Evolutionary conservation across 2,113 vertebrate genomes (phyloP).

Genomic region (Burhinus bistriatus): DNA sequence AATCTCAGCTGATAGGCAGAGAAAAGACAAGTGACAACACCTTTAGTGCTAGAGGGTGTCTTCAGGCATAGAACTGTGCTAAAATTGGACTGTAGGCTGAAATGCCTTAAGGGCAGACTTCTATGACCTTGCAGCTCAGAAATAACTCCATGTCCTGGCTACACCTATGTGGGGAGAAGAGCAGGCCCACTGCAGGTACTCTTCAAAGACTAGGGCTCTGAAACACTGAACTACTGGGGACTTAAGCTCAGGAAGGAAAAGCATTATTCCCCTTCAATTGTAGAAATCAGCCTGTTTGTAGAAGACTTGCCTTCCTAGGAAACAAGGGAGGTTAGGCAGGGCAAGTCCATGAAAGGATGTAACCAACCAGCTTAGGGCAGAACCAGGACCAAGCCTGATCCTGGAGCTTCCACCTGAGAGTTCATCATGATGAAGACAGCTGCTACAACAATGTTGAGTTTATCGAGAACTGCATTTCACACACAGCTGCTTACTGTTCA

Average conservation of each 20-base stretch:
- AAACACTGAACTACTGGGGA: not conserved
- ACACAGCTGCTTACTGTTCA: not conserved
- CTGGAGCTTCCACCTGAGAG: not conserved
- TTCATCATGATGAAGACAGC: not conserved
- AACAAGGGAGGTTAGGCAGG: not conserved
- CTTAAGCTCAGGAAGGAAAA: not conserved
- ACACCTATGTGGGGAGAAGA: not conserved
- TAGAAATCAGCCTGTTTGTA: not conserved
- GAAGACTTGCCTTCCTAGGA: not conserved
- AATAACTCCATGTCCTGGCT: not conserved
- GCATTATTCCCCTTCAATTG: not conserved
- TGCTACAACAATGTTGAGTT: not conserved
- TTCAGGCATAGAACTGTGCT: not conserved
- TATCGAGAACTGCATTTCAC: not conserved
- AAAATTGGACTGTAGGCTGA: not conserved
- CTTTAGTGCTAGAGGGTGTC: not conserved
- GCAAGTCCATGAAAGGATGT: not conserved
- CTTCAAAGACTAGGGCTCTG: not conserved
- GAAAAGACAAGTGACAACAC: not conserved
- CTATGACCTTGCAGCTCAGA: not conserved
- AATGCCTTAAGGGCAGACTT: not conserved
- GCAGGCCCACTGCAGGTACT: accelerated
- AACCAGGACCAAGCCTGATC: not conserved
- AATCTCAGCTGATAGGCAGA: not conserved
- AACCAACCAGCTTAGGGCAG: not conserved